Percentiles rank a stretch among this genome's conserved stretches.
Conservation (phyloP, 1,140 invertebrate genomes). For the Aphelinus certus region DNA sequence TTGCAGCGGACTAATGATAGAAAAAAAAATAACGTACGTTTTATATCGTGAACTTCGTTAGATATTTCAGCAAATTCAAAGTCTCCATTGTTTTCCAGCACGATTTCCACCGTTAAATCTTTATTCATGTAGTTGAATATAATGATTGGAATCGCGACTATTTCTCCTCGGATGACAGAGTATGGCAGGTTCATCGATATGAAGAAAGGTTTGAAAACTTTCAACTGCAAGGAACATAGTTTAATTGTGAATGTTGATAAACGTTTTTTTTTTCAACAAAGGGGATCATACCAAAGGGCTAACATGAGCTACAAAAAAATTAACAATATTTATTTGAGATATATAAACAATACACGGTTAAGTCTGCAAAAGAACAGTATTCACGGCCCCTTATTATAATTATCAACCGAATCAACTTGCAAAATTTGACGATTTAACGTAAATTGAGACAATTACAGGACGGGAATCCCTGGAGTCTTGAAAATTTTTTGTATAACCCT, state of each 20-base stretch:
- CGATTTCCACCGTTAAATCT: slow-evolving; percentile 83
- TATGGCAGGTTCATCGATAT: slow-evolving; percentile 88
- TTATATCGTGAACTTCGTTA: slow-evolving; percentile 72
- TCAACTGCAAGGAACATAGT: slow-evolving; percentile 67
- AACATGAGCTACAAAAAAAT: no score
- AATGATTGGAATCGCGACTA: slow-evolving; percentile 87
- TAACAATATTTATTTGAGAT: no score
- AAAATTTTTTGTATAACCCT: no score
- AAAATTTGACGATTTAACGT: no score
- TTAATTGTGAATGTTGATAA: neutral
- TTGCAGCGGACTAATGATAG: slow-evolving; percentile 20
- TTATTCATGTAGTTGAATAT: slow-evolving; percentile 91
- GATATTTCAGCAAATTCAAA: slow-evolving; percentile 85
- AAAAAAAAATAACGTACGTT: slow-evolving; percentile 63
- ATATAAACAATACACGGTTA: no score
- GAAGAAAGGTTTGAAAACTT: slow-evolving; percentile 90
- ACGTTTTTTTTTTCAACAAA: no score
- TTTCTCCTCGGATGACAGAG: slow-evolving; percentile 89
- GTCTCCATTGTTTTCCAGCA: slow-evolving; percentile 85
- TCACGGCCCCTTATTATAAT: no score
- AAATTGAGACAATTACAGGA: no score
- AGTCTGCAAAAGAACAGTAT: no score
- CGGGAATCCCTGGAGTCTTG: no score
- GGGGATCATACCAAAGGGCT: no score
- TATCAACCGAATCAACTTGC: no score